Conservation (phyloP, 2,113 vertebrate species). For the Crotalus helleri region DNA sequence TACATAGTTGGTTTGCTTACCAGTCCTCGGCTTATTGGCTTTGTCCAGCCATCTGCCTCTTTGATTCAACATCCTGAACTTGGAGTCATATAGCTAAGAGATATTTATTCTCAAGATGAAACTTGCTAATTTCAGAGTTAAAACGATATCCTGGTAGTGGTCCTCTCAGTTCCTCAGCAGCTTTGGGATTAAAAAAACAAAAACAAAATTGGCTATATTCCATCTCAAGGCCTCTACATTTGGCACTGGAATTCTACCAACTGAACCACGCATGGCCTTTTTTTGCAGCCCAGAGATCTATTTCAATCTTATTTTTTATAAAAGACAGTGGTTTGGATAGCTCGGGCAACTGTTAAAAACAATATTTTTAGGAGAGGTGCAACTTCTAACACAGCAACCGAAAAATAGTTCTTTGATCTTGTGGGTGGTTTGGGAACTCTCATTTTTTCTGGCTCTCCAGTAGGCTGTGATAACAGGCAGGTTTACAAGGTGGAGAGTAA, state of each 20-base stretch:
- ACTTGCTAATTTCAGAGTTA: not conserved
- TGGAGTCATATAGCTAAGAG: not conserved
- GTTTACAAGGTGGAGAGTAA: constrained; percentile 29
- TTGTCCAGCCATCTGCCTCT: not conserved
- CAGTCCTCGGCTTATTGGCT: not conserved
- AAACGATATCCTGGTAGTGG: not conserved
- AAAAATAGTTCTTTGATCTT: constrained; percentile 10
- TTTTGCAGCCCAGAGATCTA: not conserved
- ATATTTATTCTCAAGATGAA: not conserved
- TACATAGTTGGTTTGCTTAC: not conserved
- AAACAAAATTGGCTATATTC: not conserved
- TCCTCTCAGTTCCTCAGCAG: not conserved
- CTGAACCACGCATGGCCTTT: not conserved
- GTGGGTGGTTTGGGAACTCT: not conserved
- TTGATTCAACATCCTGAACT: not conserved
- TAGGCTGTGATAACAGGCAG: constrained; percentile 44
- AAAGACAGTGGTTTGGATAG: not conserved
- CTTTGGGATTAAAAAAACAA: not conserved
- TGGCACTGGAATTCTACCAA: not conserved
- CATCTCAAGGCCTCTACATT: rapidly evolving
- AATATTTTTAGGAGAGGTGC: not conserved
- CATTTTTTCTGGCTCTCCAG: constrained; percentile 12
- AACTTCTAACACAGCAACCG: not conserved
- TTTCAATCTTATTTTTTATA: constrained; percentile 25
- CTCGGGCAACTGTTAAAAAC: not conserved